These are phyloP conservation scores for Vidua chalybeata DNA, from an alignment of 2,113 vertebrate species.

Conservation along the genomic window DNA sequence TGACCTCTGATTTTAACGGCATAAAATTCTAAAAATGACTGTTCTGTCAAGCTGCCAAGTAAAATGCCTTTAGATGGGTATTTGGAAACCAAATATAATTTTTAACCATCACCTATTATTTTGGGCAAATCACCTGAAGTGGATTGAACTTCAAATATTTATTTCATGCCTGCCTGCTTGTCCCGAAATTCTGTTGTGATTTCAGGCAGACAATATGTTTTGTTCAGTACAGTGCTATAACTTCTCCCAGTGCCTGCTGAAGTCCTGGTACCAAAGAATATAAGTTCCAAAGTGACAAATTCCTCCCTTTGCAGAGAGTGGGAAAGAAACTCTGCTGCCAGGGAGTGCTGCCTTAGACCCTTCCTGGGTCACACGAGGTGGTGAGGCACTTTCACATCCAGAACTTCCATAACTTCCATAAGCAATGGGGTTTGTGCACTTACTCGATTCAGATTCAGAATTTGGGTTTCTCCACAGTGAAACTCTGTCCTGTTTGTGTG, in stretches of 20 bases:
- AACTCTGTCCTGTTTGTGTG: not conserved
- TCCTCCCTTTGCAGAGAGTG: not conserved
- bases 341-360: not conserved
- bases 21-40: not conserved
- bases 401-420: not conserved
- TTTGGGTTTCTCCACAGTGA: not conserved
- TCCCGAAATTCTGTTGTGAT: not conserved
- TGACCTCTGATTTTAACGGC: constrained; percentile 5
- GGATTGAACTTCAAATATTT: constrained; percentile 10
- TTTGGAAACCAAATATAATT: not conserved
- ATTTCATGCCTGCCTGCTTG: not conserved
- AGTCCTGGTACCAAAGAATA: not conserved
- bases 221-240: not conserved
- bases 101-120: constrained; percentile 20
- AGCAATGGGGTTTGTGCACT: not conserved
- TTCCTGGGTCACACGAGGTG: not conserved
- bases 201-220: not conserved
- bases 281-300: not conserved
- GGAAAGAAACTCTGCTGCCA: not conserved
- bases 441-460: not conserved
- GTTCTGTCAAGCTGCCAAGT: not conserved
- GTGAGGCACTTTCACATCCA: not conserved
- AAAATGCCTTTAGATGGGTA: not conserved
- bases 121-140: not conserved
- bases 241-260: not conserved